Evolutionary conservation across 2,888 invertebrate genomes (phyloP), one percentile per base, ranked within the genome.

Genomic region (Sminthurides aquaticus): DNA sequence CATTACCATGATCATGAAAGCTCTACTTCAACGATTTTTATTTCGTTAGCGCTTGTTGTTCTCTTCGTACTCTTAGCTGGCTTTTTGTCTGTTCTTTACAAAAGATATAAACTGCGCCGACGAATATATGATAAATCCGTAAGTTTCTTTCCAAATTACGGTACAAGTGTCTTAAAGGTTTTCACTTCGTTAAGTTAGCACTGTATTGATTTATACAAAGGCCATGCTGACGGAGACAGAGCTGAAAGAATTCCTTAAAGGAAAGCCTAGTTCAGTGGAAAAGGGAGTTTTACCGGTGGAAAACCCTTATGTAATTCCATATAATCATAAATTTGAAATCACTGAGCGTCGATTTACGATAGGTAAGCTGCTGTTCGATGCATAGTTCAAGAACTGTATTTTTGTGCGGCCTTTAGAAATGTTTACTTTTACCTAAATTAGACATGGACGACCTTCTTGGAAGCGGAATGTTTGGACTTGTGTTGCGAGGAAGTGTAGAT

Each of bases 241-340:
- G 48, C 28, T 63, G 25, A n/a, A 57, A 24, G 63, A 63, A n/a
- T 63, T 63, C 48, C 49, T 49, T n/a, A 63, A 49, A 27, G 63
- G 63, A 1, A 63, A 57, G 24, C 63, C 63, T 5, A 57, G 55
- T 34, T 56, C n/a, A 20, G 28, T 60, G 1, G 56, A 62, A 28
- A 58, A 49, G 29, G 56, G 57, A 1, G 26, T 62, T 26, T 49
- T 48, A 26, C 62, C 52, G 2, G n/a, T 28, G 15, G 55, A 49
- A 43, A 66, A 66, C 27, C 62, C 49, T 1, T 62, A 28, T 43
- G 62, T 58, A 55, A 34, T 54, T 27, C 49, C 49, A 2, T 59
- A 66, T 20, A 66, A 66, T 28, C 52, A 52, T 18, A 55, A 58
- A 49, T 62, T 59, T 25, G 66, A 66, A 48, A 59, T 66, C 25